These are phyloP conservation scores for Heterodera schachtii DNA, from an alignment of 1,140 invertebrate genomes.

Conservation along the genomic window DNA sequence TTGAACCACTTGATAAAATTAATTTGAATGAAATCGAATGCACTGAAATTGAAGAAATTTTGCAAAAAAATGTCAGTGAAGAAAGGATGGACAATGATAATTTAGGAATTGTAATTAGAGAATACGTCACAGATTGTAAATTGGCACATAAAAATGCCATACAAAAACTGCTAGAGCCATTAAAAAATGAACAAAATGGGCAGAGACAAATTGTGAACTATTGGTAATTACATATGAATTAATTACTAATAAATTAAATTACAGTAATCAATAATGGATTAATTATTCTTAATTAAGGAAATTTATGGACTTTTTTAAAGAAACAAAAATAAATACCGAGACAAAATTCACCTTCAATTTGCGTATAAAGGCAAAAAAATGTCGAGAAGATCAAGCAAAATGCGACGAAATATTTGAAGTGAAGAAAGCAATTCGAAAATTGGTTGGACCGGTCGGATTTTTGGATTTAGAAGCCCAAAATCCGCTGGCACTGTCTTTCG, in stretches of 20 bases:
- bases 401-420: background rate
- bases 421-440: background rate
- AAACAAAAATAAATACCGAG: background rate
- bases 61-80: background rate
- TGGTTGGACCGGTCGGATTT: background rate
- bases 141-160: background rate
- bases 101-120: background rate
- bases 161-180: background rate
- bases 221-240: no score
- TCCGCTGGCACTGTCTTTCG: background rate
- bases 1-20: background rate
- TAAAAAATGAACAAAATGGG: background rate
- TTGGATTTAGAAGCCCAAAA: background rate
- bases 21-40: background rate
- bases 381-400: background rate
- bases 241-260: no score
- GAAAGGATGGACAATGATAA: background rate
- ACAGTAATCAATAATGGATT: no score
- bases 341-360: background rate
- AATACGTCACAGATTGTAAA: background rate
- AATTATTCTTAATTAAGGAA: background rate
- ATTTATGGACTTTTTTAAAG: background rate
- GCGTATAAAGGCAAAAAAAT: background rate
- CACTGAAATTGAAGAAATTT: slow-evolving; percentile 7
- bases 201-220: background rate